These are phyloP conservation scores for Enteromius argenteus DNA, from an alignment of 2,797 vertebrate species.

Conservation along the genomic window DNA sequence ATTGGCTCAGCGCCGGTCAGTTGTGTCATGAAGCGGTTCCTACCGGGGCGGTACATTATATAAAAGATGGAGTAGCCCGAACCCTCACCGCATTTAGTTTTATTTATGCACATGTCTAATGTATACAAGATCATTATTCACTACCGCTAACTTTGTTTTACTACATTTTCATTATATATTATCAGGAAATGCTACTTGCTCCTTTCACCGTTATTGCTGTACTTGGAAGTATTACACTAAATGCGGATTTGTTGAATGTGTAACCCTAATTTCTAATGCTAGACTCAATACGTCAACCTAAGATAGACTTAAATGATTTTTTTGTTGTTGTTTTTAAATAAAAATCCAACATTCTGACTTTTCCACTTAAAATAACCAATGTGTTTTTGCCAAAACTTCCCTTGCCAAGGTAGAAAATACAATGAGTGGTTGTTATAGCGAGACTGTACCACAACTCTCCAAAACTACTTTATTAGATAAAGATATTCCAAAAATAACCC, in stretches of 20 bases:
- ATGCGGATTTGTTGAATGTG: conserved; percentile 46
- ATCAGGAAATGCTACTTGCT: conserved; percentile 44
- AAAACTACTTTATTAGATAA: conserved; percentile 8
- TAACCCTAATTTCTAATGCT: conserved; percentile 36
- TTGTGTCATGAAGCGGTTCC: conserved; percentile 27
- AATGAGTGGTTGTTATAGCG: conserved; percentile 19
- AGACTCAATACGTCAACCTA: conserved; percentile 20
- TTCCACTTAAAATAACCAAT: conserved; percentile 7
- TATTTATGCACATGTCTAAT: conserved; percentile 52
- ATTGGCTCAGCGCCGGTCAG: conserved; percentile 43
- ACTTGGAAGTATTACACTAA: conserved; percentile 49
- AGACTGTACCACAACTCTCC: conserved; percentile 14
- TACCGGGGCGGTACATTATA: conserved; percentile 11
- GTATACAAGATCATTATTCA: conserved; percentile 35
- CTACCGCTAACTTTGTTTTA: conserved; percentile 44
- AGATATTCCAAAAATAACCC: conserved; percentile 33
- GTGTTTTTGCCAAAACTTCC: conserved; percentile 38
- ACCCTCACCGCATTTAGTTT: conserved; percentile 36
- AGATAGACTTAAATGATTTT: conserved; percentile 19
- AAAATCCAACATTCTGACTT: conserved; percentile 30
- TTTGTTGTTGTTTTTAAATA: conserved; percentile 26
- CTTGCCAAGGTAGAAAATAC: conserved; percentile 27
- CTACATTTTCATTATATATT: conserved; percentile 41
- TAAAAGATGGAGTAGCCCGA: conserved; percentile 26
- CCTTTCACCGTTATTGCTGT: conserved; percentile 40